phyloP scores from a whole-genome alignment of 2,797 vertebrate genomes.

The Propithecus deckenii region DNA sequence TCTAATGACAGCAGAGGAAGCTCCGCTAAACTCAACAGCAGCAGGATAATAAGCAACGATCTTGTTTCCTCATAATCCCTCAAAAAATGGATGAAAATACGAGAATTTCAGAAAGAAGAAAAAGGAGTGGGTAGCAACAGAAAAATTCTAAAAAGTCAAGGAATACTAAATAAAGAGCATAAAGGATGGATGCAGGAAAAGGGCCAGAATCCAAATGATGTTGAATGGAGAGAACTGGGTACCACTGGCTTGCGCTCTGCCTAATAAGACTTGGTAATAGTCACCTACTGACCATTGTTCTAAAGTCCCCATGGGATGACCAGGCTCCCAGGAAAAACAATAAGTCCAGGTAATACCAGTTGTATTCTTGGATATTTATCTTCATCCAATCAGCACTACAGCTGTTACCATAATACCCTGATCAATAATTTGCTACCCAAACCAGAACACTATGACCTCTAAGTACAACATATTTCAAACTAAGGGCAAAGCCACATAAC shows the following conservation, averaged over 20 bases:
- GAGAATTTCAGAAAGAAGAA: neutral
- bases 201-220: neutral
- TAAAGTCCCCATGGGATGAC: neutral
- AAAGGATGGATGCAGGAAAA: neutral
- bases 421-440: conserved; percentile 72
- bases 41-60: neutral
- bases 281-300: neutral
- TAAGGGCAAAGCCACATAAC: conserved; percentile 5
- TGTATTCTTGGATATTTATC: conserved; percentile 63
- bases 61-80: neutral
- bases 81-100: neutral
- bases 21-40: neutral
- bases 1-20: neutral
- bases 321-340: conserved; percentile 24
- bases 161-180: neutral
- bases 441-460: conserved; percentile 54
- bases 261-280: neutral
- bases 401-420: conserved; percentile 66
- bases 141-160: neutral
- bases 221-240: neutral
- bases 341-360: conserved; percentile 21
- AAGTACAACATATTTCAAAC: conserved; percentile 48
- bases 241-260: neutral
- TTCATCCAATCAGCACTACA: conserved; percentile 51
- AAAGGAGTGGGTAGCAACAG: neutral